Base-by-base conservation (phyloP, 2,888 invertebrate genomes). In the Eumerus sabulonum region DNA sequence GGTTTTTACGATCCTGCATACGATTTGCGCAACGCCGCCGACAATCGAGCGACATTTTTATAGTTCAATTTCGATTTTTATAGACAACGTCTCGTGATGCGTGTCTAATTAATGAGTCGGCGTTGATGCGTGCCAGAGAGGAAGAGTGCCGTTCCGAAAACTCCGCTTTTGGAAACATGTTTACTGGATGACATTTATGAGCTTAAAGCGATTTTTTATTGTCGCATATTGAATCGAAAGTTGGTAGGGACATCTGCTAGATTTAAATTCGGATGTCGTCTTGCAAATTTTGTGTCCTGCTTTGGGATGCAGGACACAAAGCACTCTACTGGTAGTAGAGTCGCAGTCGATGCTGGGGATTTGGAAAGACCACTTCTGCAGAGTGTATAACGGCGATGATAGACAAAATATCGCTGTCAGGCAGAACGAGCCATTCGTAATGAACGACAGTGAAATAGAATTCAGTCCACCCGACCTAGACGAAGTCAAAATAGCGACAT, bases 91-190 rank as follows among this genome's bases (percentile, higher is more conserved):
- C 71, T 66, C 35, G 60, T 73, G 74, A 79, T 79, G 79, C 74
- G 79, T 79, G 79, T 60, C 79, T 79, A 79, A 79, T 79, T 74
- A 79, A 79, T 74, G 79, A 74, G 51, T 59, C 54, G 74, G 54
- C 57, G n/a, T 40, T 40, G 40, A 27, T 27, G 27, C 27, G 27
- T 73, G 72, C 27, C n/a, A 3, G 51, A 47, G 50, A 19, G 3
- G 11, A 13, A 16, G 17, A 53, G 44, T 66, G 44, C 48, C 53
- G 77, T n/a, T n/a, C n/a, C n/a, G 64, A 64, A 70, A 70, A 14
- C 44, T 57, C 4, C 11, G 11, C 36, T 45, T 42, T 36, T 36
- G 9, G 1, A 62, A 67, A 62, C 27, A 27, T 27, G 67, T 76
- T 70, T 70, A 59, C 63, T 48, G 76, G 13, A 48, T 59, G 70